These are phyloP conservation scores for Caenorhabditis zanzibari DNA, from an alignment of 2,888 invertebrate species.

Conservation along the genomic window DNA sequence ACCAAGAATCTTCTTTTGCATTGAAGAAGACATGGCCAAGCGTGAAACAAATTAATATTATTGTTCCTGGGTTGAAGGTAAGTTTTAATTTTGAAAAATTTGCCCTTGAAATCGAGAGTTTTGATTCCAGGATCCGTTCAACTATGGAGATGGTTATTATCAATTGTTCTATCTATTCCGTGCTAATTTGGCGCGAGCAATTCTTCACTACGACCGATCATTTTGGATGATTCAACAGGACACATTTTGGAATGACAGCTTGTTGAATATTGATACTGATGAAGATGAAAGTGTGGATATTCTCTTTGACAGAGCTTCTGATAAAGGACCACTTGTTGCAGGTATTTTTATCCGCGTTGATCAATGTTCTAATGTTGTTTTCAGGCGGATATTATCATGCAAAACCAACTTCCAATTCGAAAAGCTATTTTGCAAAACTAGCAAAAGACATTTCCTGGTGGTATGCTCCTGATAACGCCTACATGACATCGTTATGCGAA, in stretches of 20 bases:
- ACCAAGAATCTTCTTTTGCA: conserved; percentile 68
- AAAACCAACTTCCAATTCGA: conserved; percentile 68
- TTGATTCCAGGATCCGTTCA: conserved; percentile 76
- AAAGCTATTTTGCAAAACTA: conserved; percentile 75
- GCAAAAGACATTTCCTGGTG: conserved; percentile 77
- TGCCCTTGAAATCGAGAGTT: too few species aligned
- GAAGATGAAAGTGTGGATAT: conserved; percentile 67
- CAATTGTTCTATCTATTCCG: conserved; percentile 82
- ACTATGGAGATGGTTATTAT: conserved; percentile 82
- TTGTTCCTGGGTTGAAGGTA: conserved; percentile 75
- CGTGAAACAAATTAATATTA: conserved; percentile 69
- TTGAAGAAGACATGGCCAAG: conserved; percentile 75
- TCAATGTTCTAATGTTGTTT: conserved; percentile 1
- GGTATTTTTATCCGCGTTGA: conserved; percentile 50
- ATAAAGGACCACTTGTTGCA: conserved; percentile 76
- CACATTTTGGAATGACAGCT: conserved; percentile 79
- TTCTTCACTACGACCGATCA: conserved; percentile 66
- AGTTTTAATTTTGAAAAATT: background rate
- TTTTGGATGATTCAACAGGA: conserved; percentile 84
- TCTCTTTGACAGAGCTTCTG: conserved; percentile 80
- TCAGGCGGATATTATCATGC: conserved; percentile 81
- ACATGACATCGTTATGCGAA: conserved; percentile 81
- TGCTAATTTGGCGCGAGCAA: conserved; percentile 77
- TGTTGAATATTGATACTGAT: conserved; percentile 67
- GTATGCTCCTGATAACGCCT: conserved; percentile 82